phyloP scores from a whole-genome alignment of 2,113 vertebrate species.

The Oncorhynchus kisutch region DNA sequence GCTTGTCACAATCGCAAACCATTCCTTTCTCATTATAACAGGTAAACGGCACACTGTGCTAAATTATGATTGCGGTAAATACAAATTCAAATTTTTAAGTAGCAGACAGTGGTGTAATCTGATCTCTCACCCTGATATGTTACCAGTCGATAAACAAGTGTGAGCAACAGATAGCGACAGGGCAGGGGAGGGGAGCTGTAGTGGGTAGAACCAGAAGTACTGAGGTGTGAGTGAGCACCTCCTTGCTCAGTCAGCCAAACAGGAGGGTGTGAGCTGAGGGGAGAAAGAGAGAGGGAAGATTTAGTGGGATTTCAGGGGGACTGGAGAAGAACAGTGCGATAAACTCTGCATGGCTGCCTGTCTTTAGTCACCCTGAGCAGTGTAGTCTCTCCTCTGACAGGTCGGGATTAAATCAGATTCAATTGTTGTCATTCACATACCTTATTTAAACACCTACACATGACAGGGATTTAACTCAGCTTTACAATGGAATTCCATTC shows the following conservation, averaged over 20 bases:
- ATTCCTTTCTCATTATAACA: too few relatives aligned
- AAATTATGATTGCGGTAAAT: too few relatives aligned
- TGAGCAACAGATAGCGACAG: neutral
- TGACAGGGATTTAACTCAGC: neutral
- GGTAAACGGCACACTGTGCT: too few relatives aligned
- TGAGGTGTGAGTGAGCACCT: neutral
- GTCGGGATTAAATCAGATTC: constrained; percentile 30
- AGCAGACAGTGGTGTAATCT: neutral
- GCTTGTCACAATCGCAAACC: too few relatives aligned
- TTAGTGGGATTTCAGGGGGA: constrained; percentile 15
- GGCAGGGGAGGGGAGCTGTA: neutral
- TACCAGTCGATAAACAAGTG: neutral
- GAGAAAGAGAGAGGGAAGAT: neutral
- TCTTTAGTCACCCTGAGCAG: constrained; percentile 11
- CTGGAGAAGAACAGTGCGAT: constrained; percentile 10
- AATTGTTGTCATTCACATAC: constrained; percentile 22
- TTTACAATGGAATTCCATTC: constrained; percentile 3
- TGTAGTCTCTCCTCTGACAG: constrained; percentile 26
- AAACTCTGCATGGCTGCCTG: constrained; percentile 27
- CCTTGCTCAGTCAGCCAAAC: neutral
- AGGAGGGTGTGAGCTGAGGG: neutral
- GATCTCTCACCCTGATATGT: neutral
- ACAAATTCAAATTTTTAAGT: too few relatives aligned
- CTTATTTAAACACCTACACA: constrained; percentile 17
- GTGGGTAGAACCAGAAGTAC: neutral